A percentile compares a stretch with the other conserved stretches of the same genome.
These are phyloP conservation scores for Cebidichthys violaceus DNA, from an alignment of 2,113 vertebrate genomes.

Conservation along the genomic window DNA sequence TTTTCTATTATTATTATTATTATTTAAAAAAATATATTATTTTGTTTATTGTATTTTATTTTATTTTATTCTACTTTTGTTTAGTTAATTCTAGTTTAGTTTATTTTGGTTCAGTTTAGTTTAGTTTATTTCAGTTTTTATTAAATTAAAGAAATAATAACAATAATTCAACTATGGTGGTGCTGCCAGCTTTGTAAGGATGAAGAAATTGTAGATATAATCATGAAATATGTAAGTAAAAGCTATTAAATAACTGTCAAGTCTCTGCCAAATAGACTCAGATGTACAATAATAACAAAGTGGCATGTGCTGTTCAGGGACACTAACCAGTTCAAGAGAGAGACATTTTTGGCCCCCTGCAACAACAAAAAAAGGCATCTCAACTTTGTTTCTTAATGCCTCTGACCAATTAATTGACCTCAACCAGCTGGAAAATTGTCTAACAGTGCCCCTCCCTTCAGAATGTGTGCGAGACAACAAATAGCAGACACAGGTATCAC, in stretches of 20 bases:
- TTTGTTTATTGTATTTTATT: too few species aligned
- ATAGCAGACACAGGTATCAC: not conserved
- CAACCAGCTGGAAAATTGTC: constrained; percentile 21
- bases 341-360: not conserved
- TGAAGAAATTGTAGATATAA: not conserved
- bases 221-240: not conserved
- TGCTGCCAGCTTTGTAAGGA: not conserved
- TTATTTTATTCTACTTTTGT: not conserved
- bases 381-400: not conserved
- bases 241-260: not conserved
- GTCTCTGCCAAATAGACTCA: not conserved
- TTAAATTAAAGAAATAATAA: too few species aligned
- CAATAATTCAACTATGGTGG: too few species aligned
- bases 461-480: constrained; percentile 2
- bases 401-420: constrained; percentile 13
- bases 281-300: not conserved
- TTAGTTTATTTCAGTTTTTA: not conserved
- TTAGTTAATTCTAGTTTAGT: too few species aligned
- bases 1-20: too few species aligned
- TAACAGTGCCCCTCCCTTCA: not conserved
- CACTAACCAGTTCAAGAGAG: not conserved
- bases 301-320: not conserved
- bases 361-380: not conserved
- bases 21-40: too few species aligned
- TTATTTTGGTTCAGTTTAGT: not conserved